Conservation (phyloP, 2,113 vertebrate genomes). For the Pitta sordida region DNA sequence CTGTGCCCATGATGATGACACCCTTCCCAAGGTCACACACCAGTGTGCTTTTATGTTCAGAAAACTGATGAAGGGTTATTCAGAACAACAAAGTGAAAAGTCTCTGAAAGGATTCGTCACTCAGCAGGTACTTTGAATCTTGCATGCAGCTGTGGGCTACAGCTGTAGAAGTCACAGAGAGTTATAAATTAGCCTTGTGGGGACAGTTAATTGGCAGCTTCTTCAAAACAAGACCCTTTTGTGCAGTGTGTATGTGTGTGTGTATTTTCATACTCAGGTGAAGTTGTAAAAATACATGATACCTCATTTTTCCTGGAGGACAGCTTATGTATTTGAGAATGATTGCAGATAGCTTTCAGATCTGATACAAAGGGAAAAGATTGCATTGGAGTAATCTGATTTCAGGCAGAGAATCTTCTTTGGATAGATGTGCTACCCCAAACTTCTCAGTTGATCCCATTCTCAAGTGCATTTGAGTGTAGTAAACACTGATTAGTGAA, state of each 20-base stretch:
- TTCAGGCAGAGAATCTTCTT: not conserved
- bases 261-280: not conserved
- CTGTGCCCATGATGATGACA: fast-evolving
- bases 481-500: not conserved
- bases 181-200: not conserved
- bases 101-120: not conserved
- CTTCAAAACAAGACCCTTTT: not conserved
- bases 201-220: not conserved
- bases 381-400: not conserved
- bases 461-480: not conserved
- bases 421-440: not conserved
- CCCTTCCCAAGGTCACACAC: not conserved
- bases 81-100: not conserved
- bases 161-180: not conserved
- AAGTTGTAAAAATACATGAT: not conserved
- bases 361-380: not conserved
- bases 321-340: not conserved
- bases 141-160: not conserved
- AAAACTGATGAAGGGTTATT: not conserved
- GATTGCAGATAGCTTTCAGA: not conserved
- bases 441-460: not conserved
- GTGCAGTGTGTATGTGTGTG: not conserved
- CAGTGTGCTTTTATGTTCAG: not conserved
- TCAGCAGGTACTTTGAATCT: conserved; percentile 3
- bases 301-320: not conserved